A percentile compares a stretch with the other conserved stretches of the same genome.
phyloP scores from a whole-genome alignment of 2,888 invertebrate species.

The Pomacea canaliculata region DNA sequence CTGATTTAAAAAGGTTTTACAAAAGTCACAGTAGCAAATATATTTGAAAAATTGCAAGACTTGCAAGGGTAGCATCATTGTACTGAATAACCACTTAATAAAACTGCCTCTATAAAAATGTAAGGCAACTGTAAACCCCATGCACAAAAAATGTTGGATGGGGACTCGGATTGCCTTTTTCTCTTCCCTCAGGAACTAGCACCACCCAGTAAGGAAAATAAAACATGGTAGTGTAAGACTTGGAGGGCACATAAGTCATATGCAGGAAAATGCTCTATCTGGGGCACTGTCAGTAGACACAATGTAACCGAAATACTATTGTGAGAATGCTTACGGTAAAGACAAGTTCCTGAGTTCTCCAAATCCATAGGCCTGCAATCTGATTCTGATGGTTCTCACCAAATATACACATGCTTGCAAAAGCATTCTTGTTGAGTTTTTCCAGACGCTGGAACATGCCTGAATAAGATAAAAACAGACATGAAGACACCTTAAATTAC shows the following conservation, averaged over 20 bases:
- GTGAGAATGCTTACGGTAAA: constrained; percentile 76
- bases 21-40: too few relatives aligned
- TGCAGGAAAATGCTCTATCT: not conserved
- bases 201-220: constrained; percentile 1
- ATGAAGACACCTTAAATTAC: not conserved
- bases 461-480: constrained; percentile 62
- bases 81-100: too few relatives aligned
- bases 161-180: constrained; percentile 23
- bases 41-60: too few relatives aligned
- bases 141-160: constrained; percentile 2
- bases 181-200: constrained; percentile 21
- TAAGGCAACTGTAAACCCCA: constrained; percentile 22
- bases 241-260: not conserved
- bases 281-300: not conserved
- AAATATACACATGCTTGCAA: constrained; percentile 93
- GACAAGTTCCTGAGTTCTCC: constrained; percentile 95
- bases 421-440: constrained; percentile 96
- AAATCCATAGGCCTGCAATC: constrained; percentile 98
- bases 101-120: not conserved
- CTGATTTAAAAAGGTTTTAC: too few relatives aligned
- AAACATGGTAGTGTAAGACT: constrained; percentile 12
- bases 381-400: constrained; percentile 91
- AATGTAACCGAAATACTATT: too few relatives aligned
- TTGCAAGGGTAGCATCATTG: too few relatives aligned
- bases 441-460: constrained; percentile 99